phyloP scores from a whole-genome alignment of 2,797 vertebrate species.

The Syndactyla subalaris region DNA sequence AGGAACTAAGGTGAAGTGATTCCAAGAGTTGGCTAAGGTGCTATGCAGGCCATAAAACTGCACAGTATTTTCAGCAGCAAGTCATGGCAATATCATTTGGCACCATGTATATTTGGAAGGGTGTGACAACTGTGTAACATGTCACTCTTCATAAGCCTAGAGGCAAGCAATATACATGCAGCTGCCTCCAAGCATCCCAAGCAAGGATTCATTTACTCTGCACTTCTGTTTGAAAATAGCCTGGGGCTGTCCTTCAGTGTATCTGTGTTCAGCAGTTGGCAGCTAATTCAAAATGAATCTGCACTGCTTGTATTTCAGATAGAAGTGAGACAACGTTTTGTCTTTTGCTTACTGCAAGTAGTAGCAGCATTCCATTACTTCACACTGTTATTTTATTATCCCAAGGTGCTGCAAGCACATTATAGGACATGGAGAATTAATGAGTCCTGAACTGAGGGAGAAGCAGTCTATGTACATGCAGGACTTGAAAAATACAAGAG shows the following conservation, averaged over 20 bases:
- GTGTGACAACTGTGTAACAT: neutral
- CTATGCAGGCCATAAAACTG: neutral
- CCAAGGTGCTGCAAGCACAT: slow-evolving; percentile 10
- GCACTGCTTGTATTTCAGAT: neutral
- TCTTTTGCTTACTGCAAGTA: slow-evolving; percentile 13
- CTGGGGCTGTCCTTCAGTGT: neutral
- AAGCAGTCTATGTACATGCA: neutral
- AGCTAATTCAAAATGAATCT: slow-evolving; percentile 19
- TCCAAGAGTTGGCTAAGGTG: neutral
- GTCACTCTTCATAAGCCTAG: neutral
- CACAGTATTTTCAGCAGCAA: neutral
- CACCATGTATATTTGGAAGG: neutral
- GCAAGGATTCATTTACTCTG: slow-evolving; percentile 24
- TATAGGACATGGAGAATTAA: slow-evolving; percentile 24
- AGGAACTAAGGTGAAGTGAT: neutral
- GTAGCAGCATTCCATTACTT: slow-evolving; percentile 14
- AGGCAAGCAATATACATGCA: slow-evolving; percentile 17
- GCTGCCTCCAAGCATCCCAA: slow-evolving; percentile 35
- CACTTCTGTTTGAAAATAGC: slow-evolving; percentile 53
- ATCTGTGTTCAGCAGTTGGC: neutral
- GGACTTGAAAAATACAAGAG: slow-evolving; percentile 26
- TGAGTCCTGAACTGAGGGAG: neutral
- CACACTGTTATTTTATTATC: slow-evolving; percentile 30
- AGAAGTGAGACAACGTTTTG: neutral
- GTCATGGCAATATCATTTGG: neutral